These are phyloP conservation scores for Sebastes matsubarae DNA, from an alignment of 2,797 vertebrate species.

Conservation along the genomic window DNA sequence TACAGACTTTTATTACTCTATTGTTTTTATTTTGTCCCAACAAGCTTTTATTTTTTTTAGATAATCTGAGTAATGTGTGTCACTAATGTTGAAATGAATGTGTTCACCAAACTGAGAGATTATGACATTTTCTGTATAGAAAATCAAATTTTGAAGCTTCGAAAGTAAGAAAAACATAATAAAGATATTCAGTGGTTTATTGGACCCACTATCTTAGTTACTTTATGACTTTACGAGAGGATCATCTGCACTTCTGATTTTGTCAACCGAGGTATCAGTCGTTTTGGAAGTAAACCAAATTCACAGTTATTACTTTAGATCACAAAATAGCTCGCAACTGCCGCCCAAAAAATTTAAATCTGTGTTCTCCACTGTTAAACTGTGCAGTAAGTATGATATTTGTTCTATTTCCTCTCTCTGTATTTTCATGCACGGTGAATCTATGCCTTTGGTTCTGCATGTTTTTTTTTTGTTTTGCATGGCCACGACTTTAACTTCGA, in stretches of 20 bases:
- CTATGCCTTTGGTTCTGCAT: background rate
- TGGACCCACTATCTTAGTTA: slow-evolving; percentile 15
- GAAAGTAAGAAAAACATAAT: slow-evolving; percentile 9
- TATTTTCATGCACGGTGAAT: background rate
- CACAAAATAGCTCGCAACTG: background rate
- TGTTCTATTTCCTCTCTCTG: background rate
- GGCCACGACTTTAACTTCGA: background rate
- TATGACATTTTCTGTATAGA: background rate
- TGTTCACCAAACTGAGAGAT: slow-evolving; percentile 4
- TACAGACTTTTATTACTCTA: slow-evolving; percentile 17
- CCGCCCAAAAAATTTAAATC: background rate
- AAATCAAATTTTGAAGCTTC: slow-evolving; percentile 30
- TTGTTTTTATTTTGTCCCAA: slow-evolving; percentile 27
- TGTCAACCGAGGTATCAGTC: background rate
- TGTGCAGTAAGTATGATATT: background rate
- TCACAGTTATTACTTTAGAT: background rate
- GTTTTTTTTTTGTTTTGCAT: background rate
- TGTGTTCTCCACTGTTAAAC: background rate
- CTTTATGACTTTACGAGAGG: background rate
- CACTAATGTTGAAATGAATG: slow-evolving; percentile 33
- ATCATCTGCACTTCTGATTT: slow-evolving; percentile 20
- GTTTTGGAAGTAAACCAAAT: background rate
- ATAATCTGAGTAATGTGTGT: slow-evolving; percentile 5
- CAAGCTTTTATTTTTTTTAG: background rate
- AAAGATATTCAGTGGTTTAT: slow-evolving; percentile 25